Evolutionary conservation across 2,113 vertebrate genomes (phyloP).

Genomic region (Thinocorus orbignyianus): DNA sequence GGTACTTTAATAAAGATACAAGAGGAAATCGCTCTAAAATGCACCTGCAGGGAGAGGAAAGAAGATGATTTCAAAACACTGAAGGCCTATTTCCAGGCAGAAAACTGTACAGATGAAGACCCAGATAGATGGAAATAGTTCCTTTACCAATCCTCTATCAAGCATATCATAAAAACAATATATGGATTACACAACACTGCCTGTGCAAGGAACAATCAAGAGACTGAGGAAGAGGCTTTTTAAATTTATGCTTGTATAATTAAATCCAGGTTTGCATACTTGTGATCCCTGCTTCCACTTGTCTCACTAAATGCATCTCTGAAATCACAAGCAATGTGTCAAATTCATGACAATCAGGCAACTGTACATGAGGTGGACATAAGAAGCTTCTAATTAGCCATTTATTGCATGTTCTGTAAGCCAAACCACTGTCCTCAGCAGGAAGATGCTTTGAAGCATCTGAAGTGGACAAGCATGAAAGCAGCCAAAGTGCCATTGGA

Average conservation of each 20-base stretch:
- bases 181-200: not conserved
- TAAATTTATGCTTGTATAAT: not conserved
- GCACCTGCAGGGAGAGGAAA: not conserved
- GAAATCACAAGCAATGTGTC: not conserved
- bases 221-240: not conserved
- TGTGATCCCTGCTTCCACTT: not conserved
- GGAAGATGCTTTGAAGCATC: not conserved
- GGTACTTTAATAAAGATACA: not conserved
- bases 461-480: rapidly evolving
- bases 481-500: not conserved
- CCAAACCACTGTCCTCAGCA: not conserved
- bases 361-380: not conserved
- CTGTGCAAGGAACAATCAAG: not conserved
- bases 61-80: not conserved
- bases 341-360: not conserved
- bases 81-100: not conserved
- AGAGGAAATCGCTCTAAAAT: not conserved
- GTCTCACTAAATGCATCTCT: not conserved
- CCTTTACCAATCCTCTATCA: not conserved
- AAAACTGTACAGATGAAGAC: not conserved
- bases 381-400: not conserved
- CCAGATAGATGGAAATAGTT: not conserved
- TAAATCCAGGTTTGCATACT: not conserved
- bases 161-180: not conserved
- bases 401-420: not conserved